Evolutionary conservation across 2,797 vertebrate species (phyloP), one percentile per base, ranked within the genome.

Genomic region (Pipistrellus pygmaeus): DNA sequence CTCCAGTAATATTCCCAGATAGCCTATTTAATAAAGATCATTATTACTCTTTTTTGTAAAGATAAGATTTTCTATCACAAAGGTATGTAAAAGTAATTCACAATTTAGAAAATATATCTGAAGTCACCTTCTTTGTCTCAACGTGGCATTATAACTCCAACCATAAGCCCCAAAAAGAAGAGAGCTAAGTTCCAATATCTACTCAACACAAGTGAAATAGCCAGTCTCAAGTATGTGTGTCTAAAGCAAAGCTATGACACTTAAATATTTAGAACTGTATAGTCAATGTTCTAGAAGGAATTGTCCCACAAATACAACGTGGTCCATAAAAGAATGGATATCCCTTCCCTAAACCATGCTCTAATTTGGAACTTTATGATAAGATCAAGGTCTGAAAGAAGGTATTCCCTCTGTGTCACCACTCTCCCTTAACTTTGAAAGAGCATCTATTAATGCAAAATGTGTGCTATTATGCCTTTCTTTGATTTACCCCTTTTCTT

Each of bases 11-110:
- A 66, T n/a, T 96, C 87, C 77, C 88, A 95, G 82, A 95, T 81
- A 82, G 38, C 82, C 69, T 90, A 57, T 96, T 96, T 96, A 97
- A 78, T 92, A 97, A 89, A 96, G 27, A 92, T 71, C 18, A 25
- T 72, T 97, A 25, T 68, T 97, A 86, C 14, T 97, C 69, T 12
- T 2, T 2, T 87, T 82, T 94, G 25, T 88, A 94, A 94, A 96
- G 91, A 75, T 95, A 94, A 83, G 94, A 95, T 12, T 97, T 88
- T 5, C 1, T 95, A 94, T 38, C 66, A 77, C 11, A 69, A 84
- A 3, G 12, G 55, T 80, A 5, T 84, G 2, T 66, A 93, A 89
- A 95, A 95, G 77, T 95, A 94, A 93, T 51, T 83, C 11, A 76
- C 13, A 87, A 41, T 11, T 57, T 78, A 53, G n/a, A 91, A 95